phyloP scores from a whole-genome alignment of 2,113 vertebrate species.

The Pedetes capensis region DNA sequence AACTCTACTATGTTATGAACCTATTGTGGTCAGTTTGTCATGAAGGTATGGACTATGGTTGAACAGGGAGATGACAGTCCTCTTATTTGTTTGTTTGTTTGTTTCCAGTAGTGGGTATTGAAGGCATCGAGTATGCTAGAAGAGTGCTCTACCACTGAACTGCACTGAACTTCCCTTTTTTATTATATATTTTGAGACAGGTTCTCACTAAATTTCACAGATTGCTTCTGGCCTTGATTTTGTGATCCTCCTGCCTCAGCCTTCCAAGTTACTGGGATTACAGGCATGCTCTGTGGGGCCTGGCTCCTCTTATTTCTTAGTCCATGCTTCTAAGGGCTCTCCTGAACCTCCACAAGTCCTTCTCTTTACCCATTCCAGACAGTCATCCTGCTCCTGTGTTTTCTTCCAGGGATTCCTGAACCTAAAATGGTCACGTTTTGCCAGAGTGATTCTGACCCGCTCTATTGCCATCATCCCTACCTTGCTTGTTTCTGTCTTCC shows the following conservation, averaged over 20 bases:
- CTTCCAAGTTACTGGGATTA: too few relatives aligned
- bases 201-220: too few relatives aligned
- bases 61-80: neutral
- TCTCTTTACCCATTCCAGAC: neutral
- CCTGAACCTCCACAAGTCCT: neutral
- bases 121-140: too few relatives aligned
- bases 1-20: constrained; percentile 99
- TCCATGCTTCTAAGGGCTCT: neutral
- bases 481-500: constrained; percentile 92
- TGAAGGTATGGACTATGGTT: constrained; percentile 88
- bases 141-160: too few relatives aligned
- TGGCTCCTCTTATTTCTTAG: neutral
- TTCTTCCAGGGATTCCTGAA: constrained; percentile 92
- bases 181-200: too few relatives aligned
- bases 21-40: constrained; percentile 98
- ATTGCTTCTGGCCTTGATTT: too few relatives aligned
- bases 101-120: too few relatives aligned
- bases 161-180: too few relatives aligned
- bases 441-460: constrained; percentile 92
- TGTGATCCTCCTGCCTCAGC: too few relatives aligned
- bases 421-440: constrained; percentile 95
- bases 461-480: constrained; percentile 93
- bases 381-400: neutral
- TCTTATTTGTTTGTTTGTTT: too few relatives aligned
- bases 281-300: too few relatives aligned